Evolutionary conservation across 2,888 invertebrate species (phyloP).

Genomic region (Chymomyza procnemis): DNA sequence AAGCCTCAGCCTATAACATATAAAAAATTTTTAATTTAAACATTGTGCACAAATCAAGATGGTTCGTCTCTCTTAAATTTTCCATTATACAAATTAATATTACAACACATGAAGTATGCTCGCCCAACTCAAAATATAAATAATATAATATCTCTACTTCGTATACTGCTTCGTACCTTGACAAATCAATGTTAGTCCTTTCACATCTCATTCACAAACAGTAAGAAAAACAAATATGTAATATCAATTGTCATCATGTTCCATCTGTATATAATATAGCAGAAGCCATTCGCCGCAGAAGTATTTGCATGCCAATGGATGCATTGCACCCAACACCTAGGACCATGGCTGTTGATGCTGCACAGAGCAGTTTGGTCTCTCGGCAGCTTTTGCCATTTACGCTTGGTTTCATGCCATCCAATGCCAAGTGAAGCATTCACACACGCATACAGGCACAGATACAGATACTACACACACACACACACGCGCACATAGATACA

Average conservation of each 20-base stretch:
- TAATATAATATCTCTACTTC: neutral
- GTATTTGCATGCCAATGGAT: conserved; percentile 34
- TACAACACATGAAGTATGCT: too few species aligned
- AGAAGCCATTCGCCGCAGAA: conserved; percentile 11
- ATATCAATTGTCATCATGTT: conserved; percentile 67
- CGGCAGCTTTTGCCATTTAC: conserved; percentile 12
- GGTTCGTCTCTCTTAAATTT: too few species aligned
- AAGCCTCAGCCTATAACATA: too few species aligned
- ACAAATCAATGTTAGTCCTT: neutral
- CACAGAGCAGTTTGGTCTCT: conserved; percentile 13
- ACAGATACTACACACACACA: neutral
- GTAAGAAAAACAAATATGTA: conserved; percentile 10
- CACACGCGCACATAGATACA: neutral
- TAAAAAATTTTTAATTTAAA: too few species aligned
- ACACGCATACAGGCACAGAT: neutral
- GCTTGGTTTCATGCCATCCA: neutral
- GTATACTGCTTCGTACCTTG: neutral
- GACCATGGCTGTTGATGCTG: conserved; percentile 38
- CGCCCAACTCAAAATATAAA: too few species aligned
- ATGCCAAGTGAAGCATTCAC: neutral
- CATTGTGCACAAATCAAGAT: too few species aligned
- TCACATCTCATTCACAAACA: neutral
- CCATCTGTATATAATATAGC: conserved; percentile 5
- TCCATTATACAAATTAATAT: too few species aligned
- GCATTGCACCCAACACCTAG: conserved; percentile 16